Evolutionary conservation across 2,888 invertebrate species (phyloP).

Genomic region (Baccha elongata): DNA sequence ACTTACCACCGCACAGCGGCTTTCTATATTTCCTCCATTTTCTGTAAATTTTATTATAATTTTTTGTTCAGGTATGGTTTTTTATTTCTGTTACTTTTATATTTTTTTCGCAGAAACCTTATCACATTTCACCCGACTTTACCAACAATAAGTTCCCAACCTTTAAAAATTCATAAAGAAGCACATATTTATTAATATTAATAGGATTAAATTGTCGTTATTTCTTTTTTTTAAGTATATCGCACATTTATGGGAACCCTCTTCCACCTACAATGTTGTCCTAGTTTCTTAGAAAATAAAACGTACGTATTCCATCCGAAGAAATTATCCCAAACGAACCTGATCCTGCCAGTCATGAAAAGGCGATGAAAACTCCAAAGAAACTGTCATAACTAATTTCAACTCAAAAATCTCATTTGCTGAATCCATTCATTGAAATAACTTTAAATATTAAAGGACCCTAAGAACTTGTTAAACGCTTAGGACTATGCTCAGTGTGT

Average conservation of each 20-base stretch:
- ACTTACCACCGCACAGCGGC: too few species aligned
- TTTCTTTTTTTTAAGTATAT: conserved; percentile 31
- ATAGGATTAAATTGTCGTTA: conserved; percentile 60
- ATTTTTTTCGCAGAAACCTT: neutral
- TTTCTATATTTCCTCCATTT: too few species aligned
- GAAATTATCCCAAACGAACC: conserved; percentile 35
- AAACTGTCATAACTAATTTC: conserved; percentile 66
- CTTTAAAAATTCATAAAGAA: neutral
- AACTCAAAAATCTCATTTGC: neutral
- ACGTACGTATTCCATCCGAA: conserved; percentile 20
- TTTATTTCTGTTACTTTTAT: neutral
- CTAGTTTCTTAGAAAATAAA: conserved; percentile 53
- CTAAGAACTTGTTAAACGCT: conserved; percentile 49
- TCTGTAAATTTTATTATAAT: too few species aligned
- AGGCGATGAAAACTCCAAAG: conserved; percentile 68
- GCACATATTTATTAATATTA: conserved; percentile 1
- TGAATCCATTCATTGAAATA: conserved; percentile 14
- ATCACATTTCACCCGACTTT: neutral
- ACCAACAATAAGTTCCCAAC: too few species aligned
- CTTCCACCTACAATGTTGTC: neutral
- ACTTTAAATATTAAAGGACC: neutral
- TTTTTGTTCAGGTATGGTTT: too few species aligned
- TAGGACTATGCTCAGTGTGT: conserved; percentile 32
- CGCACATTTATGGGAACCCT: conserved; percentile 24
- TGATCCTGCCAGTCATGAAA: conserved; percentile 50